phyloP scores from a whole-genome alignment of 2,113 vertebrate genomes.

The Silurus meridionalis region DNA sequence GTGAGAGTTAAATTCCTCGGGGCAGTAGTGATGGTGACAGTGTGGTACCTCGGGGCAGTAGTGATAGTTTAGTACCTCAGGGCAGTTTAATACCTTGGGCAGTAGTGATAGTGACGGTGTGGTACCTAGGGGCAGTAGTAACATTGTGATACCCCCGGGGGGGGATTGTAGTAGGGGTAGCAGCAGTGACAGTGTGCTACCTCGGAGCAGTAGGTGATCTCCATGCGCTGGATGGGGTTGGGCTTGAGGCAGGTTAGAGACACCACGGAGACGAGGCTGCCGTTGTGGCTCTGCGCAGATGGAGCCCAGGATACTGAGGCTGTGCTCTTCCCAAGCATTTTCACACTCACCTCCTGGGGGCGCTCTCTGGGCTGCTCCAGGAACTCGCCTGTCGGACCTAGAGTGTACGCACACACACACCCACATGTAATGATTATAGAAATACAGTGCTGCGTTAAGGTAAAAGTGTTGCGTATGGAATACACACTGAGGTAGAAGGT shows the following conservation, averaged over 20 bases:
- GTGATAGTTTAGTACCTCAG: no score
- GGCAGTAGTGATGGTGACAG: no score
- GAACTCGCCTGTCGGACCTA: slow-evolving; percentile 84
- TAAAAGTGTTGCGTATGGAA: not conserved
- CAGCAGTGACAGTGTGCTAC: slow-evolving; percentile 58
- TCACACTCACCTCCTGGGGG: slow-evolving; percentile 79
- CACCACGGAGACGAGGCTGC: slow-evolving; percentile 85
- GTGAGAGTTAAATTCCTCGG: no score
- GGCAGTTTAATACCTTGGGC: no score
- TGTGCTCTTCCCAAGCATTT: slow-evolving; percentile 80
- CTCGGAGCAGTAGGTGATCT: slow-evolving; percentile 87
- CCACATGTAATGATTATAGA: not conserved
- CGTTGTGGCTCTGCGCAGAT: slow-evolving; percentile 70
- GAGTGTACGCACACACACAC: not conserved
- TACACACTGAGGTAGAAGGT: slow-evolving; percentile 92
- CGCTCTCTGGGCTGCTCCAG: slow-evolving; percentile 86
- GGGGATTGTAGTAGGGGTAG: no score
- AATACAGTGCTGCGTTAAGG: not conserved
- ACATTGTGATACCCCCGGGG: no score
- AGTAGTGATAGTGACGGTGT: no score
- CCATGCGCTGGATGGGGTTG: slow-evolving; percentile 87
- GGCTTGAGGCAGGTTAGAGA: slow-evolving; percentile 90
- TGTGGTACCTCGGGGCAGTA: no score
- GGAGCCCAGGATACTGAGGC: slow-evolving; percentile 84
- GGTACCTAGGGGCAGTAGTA: no score